Percentiles rank a stretch among this genome's conserved stretches.
phyloP scores from a whole-genome alignment of 1,140 invertebrate genomes.

The Zelostemma sp. region DNA sequence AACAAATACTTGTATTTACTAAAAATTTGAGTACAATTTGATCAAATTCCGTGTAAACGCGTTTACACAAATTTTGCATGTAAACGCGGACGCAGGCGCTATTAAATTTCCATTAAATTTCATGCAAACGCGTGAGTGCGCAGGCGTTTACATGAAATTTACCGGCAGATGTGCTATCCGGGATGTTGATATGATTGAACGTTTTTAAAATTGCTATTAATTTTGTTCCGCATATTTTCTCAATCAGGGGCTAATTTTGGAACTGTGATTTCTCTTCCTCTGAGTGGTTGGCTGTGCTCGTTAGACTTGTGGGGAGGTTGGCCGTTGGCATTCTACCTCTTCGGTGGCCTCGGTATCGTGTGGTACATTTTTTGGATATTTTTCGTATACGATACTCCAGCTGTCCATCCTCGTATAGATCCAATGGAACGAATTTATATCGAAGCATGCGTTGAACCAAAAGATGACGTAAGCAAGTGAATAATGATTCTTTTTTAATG shows the following conservation, averaged over 20 bases:
- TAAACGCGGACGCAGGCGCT: too few relatives aligned
- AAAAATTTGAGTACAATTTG: too few relatives aligned
- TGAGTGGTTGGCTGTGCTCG: conserved; percentile 81
- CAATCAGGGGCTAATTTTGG: conserved; percentile 78
- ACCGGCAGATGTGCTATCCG: too few relatives aligned
- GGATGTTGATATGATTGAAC: too few relatives aligned
- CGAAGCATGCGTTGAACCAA: conserved; percentile 69
- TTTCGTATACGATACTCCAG: conserved; percentile 82
- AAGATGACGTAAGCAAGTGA: conserved; percentile 54
- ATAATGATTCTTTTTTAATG: conserved; percentile 11
- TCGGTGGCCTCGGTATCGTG: conserved; percentile 79
- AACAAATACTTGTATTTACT: too few relatives aligned
- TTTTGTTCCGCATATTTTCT: not conserved
- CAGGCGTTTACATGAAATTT: too few relatives aligned
- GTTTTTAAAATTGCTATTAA: not conserved
- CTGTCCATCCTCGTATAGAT: conserved; percentile 84
- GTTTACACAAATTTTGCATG: too few relatives aligned
- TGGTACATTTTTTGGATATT: conserved; percentile 86
- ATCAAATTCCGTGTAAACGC: too few relatives aligned
- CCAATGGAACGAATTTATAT: conserved; percentile 78
- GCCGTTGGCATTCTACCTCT: conserved; percentile 85
- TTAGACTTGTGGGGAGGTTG: conserved; percentile 78
- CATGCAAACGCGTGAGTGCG: too few relatives aligned
- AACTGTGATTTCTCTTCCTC: conserved; percentile 80
- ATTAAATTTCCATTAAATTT: too few relatives aligned